phyloP scores from a whole-genome alignment of 2,888 invertebrate genomes.

The Drosophila nr. perissopoda region DNA sequence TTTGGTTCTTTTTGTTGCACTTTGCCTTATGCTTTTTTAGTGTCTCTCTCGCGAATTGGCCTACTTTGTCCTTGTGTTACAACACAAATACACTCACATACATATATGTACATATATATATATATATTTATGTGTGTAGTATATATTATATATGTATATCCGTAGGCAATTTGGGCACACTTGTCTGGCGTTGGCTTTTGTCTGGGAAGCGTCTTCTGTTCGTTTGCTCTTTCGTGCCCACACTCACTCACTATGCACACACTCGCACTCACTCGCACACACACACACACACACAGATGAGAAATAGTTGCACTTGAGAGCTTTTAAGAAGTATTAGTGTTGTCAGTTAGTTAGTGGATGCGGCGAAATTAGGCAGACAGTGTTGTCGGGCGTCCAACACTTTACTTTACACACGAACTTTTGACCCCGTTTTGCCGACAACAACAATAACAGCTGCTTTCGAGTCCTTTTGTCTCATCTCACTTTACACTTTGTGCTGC shows the following conservation, averaged over 20 bases:
- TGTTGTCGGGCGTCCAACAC: slow-evolving; percentile 16
- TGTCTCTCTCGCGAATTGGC: slow-evolving; percentile 68
- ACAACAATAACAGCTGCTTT: slow-evolving; percentile 60
- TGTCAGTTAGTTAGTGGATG: slow-evolving; percentile 56
- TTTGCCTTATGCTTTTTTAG: slow-evolving; percentile 41
- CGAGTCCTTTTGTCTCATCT: slow-evolving; percentile 45
- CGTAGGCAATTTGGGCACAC: slow-evolving; percentile 57
- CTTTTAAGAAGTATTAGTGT: slow-evolving; percentile 60
- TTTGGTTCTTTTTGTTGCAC: slow-evolving; percentile 45
- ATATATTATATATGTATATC: slow-evolving; percentile 24
- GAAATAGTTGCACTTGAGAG: slow-evolving; percentile 62
- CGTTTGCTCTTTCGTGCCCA: neutral
- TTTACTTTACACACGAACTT: slow-evolving; percentile 78
- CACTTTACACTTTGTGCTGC: slow-evolving; percentile 35
- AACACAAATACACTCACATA: slow-evolving; percentile 24
- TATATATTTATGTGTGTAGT: slow-evolving; percentile 12
- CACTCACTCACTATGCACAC: slow-evolving; percentile 1
- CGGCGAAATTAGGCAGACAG: slow-evolving; percentile 60
- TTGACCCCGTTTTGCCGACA: slow-evolving; percentile 80
- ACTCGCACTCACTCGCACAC: neutral
- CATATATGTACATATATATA: slow-evolving; percentile 3
- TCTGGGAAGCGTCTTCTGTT: slow-evolving; percentile 53
- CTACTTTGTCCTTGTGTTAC: slow-evolving; percentile 68
- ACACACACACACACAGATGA: slow-evolving; percentile 4
- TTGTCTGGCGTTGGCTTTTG: slow-evolving; percentile 56